A percentile compares a stretch with the other conserved stretches of the same genome.
These are phyloP conservation scores for Mus spicilegus DNA, from an alignment of 2,113 vertebrate genomes.

Conservation along the genomic window DNA sequence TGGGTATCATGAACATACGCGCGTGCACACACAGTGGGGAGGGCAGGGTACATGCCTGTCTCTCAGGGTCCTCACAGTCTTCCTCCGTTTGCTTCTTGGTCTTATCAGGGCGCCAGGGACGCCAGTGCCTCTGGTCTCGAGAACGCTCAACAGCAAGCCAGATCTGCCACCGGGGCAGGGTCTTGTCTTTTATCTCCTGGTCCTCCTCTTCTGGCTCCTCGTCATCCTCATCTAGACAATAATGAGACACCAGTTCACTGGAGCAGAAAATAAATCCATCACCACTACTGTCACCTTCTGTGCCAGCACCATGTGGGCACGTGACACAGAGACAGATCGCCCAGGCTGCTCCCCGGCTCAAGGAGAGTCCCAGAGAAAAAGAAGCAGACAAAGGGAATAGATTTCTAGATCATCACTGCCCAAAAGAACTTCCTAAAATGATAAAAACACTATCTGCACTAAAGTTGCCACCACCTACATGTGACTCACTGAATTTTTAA, in stretches of 20 bases:
- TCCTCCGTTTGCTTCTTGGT: constrained; percentile 93
- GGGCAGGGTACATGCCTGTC: constrained; percentile 89
- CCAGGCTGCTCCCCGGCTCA: neutral
- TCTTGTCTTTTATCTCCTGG: constrained; percentile 93
- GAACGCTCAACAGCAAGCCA: constrained; percentile 93
- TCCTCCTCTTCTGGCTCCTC: constrained; percentile 90
- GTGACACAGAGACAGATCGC: accelerated
- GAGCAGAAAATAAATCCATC: neutral
- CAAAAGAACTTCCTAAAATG: neutral
- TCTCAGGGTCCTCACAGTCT: constrained; percentile 98
- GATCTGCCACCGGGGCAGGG: constrained; percentile 89
- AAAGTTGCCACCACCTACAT: neutral
- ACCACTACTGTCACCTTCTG: accelerated
- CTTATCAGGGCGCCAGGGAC: constrained; percentile 97
- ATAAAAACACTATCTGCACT: neutral
- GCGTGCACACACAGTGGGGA: accelerated
- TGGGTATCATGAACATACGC: no score
- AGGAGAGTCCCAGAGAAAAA: neutral
- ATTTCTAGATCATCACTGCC: neutral
- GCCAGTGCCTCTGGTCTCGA: constrained; percentile 93
- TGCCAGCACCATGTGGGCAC: accelerated
- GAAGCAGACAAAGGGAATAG: neutral
- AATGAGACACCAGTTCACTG: neutral
- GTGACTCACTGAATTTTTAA: neutral
- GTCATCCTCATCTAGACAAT: constrained; percentile 90